Conservation (phyloP, 2,888 invertebrate species). For the Steinernema scapterisci region DNA sequence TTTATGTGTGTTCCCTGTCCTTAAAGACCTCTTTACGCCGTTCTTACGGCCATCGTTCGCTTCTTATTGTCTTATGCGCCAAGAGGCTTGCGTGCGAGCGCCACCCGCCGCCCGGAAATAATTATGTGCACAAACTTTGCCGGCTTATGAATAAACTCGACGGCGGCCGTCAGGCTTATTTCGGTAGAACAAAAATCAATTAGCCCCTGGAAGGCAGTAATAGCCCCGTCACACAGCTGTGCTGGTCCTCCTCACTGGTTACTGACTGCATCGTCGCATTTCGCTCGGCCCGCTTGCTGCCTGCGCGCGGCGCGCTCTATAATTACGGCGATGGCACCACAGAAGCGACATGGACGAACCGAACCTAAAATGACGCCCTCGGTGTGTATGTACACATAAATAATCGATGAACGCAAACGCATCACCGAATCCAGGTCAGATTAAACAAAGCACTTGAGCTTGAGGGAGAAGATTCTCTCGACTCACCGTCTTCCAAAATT, state of each 20-base stretch:
- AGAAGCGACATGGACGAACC: not conserved
- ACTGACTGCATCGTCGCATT: conserved; percentile 1
- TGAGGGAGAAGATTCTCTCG: not conserved
- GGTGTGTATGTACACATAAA: conserved; percentile 31
- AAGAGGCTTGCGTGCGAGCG: conserved; percentile 9
- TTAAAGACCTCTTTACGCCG: not conserved
- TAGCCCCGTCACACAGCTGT: conserved; percentile 27
- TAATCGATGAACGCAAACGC: conserved; percentile 26
- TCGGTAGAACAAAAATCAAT: conserved; percentile 33
- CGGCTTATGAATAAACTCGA: conserved; percentile 1
- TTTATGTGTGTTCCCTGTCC: not conserved
- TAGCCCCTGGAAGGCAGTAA: conserved; percentile 26
- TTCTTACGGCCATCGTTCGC: not conserved
- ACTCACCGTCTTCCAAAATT: conserved; percentile 80
- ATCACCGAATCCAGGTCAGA: conserved; percentile 30
- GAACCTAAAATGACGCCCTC: conserved; percentile 28
- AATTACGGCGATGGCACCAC: conserved; percentile 18
- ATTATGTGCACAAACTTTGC: conserved; percentile 4
- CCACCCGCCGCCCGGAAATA: not conserved
- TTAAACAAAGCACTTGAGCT: conserved; percentile 12
- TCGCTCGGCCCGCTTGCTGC: not conserved
- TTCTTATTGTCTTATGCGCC: conserved; percentile 14
- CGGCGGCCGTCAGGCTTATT: not conserved
- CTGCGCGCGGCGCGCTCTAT: conserved; percentile 33
- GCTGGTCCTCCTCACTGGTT: conserved; percentile 15